Evolutionary conservation across 1,140 invertebrate genomes (phyloP), one percentile per base, ranked within the genome.

Genomic region (Charaxes varanes): DNA sequence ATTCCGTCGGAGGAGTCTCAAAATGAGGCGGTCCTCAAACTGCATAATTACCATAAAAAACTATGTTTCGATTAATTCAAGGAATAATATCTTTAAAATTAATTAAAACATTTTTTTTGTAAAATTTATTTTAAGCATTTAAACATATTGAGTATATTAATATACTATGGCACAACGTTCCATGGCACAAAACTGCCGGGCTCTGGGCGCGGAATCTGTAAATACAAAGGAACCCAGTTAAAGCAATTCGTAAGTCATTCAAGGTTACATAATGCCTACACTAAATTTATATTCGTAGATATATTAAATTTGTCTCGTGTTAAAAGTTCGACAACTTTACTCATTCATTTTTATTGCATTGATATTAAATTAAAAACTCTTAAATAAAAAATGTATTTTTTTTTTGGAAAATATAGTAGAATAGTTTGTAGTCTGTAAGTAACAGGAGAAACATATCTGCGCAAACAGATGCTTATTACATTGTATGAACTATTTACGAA

Each of bases 141-240:
- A 35, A 14, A 13, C n/a, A n/a, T 12, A 16, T 0, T n/a, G 4
- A 24, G 15, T 26, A 22, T 16, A n/a, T n/a, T 6, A 13, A 22
- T 23, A 36, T n/a, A 44, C 34, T 43, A 86, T 3, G 87, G 86
- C 21, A 86, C 82, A 44, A 90, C 76, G 66, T 90, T 90, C 89
- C 88, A 90, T 3, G 88, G 88, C 4, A 71, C 85, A 47, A 80
- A 89, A 10, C 51, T 85, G 13, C 69, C 85, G 6, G 73, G 61
- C 15, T 86, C 53, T 1, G 87, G 82, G 43, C 74, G 37, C 10
- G 50, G 50, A 12, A 53, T 50, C 53, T 55, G 53, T 19, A 55
- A 55, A 14, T 6, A 26, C 32, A 33, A 38, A 19, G 14, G 14
- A 3, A 8, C 13, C 11, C 24, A 27, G 6, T 12, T 37, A 6